Evolutionary conservation across 2,888 invertebrate species (phyloP), one percentile per base, ranked within the genome.

Genomic region (Heteromyza rotundicornis): DNA sequence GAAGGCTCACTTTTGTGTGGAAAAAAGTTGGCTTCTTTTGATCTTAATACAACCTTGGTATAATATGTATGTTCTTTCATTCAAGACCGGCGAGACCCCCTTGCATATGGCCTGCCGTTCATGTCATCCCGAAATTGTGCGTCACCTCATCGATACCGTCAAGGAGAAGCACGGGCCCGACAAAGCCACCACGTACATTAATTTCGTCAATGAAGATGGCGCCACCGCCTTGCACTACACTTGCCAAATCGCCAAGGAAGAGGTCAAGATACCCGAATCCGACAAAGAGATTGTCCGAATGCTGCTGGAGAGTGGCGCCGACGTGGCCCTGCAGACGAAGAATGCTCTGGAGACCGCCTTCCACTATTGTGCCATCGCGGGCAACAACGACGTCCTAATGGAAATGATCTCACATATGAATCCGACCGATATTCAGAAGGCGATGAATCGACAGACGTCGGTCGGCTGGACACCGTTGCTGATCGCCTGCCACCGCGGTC

Each of bases 401-500:
- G 98, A 98, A 83, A 96, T 99, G 89, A 91, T 98, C 50, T 88
- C 92, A 44, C 92, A 95, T 73, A 93, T 98, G 89, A 89, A 91
- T 14, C 88, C 94, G 1, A 92, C 92, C 1, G 94, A 95, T 67
- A 90, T 96, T n/a, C 94, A 96, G 76, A 91, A 92, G 81, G 96
- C 96, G 0, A 87, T 98, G 72, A 99, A 99, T 81, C 90, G 91
- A 75, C 98, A 98, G 81, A 94, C 95, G 61, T 91, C 92, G 62
- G 91, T 95, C 67, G 93, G 99, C 8, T 98, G 98, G 97, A 98
- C 98, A 0, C 98, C 99, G 14, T 85, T 99, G 68, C 86, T 98
- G 57, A 96, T 98, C 72, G 98, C 99, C 19, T 94, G 98, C 76
- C 92, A 98, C 79, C 89, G 94, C 79, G 99, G 98, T 3, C 98